phyloP scores from a whole-genome alignment of 1,140 invertebrate genomes.

The Globodera rostochiensis region DNA sequence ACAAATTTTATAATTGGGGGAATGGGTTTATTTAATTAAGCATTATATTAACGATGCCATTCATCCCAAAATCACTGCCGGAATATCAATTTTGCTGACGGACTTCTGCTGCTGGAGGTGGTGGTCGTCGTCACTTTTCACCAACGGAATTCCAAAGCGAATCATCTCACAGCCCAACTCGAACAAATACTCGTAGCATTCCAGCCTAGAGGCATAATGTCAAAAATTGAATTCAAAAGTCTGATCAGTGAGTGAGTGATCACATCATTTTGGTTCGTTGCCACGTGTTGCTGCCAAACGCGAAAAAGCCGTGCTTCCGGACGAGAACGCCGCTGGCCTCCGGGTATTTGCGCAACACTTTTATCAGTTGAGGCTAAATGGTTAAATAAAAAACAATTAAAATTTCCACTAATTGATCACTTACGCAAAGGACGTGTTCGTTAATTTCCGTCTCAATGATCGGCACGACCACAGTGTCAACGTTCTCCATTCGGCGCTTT shows the following conservation, averaged over 20 bases:
- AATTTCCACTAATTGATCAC: not conserved
- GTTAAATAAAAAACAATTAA: not conserved
- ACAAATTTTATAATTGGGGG: no score
- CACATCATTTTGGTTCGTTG: slow-evolving; percentile 15
- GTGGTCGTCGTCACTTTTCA: not conserved
- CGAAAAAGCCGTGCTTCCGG: not conserved
- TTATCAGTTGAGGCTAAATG: not conserved
- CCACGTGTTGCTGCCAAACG: slow-evolving; percentile 11
- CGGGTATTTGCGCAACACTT: not conserved
- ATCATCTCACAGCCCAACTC: slow-evolving; percentile 43
- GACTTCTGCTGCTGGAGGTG: not conserved
- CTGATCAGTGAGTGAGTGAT: not conserved
- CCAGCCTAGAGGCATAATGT: slow-evolving; percentile 27
- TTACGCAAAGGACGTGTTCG: slow-evolving; percentile 5
- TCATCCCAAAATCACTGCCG: not conserved
- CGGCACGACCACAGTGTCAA: not conserved
- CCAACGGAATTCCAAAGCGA: slow-evolving; percentile 28
- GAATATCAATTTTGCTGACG: slow-evolving; percentile 6
- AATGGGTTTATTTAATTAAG: not conserved
- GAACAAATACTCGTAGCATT: slow-evolving; percentile 46
- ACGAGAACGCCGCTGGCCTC: slow-evolving; percentile 11
- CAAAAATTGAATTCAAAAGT: not conserved
- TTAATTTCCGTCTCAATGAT: slow-evolving; percentile 11
- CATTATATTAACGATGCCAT: not conserved
- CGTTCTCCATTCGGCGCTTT: slow-evolving; percentile 12